Conservation (phyloP, 1,140 invertebrate genomes). For the Artemia franciscana region DNA sequence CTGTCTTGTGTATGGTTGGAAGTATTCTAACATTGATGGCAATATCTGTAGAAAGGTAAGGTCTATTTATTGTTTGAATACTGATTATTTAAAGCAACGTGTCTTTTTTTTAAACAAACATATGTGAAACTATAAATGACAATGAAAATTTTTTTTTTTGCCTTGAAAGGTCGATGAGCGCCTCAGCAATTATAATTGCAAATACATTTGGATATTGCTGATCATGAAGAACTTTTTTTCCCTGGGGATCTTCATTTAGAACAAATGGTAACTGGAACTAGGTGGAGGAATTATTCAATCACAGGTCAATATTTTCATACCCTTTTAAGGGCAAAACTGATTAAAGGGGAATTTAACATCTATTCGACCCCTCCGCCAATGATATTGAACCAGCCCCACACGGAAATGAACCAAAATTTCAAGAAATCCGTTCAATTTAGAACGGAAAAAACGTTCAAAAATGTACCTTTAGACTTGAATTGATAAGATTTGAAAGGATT, state of each 20-base stretch:
- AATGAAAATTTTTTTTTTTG: slow-evolving; percentile 1
- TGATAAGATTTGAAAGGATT: too few relatives aligned
- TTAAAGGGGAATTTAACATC: too few relatives aligned
- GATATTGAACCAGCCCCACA: too few relatives aligned
- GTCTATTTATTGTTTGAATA: slow-evolving; percentile 9
- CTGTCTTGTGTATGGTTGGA: slow-evolving; percentile 67
- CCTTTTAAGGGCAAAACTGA: too few relatives aligned
- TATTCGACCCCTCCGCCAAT: too few relatives aligned
- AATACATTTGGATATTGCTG: not conserved
- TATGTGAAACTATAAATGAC: not conserved
- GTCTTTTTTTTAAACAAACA: not conserved
- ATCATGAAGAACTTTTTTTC: not conserved
- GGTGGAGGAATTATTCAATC: too few relatives aligned
- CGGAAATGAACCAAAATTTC: too few relatives aligned
- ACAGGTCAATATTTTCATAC: too few relatives aligned
- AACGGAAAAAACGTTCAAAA: too few relatives aligned
- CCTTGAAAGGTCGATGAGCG: not conserved
- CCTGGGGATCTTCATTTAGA: not conserved
- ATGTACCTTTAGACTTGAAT: too few relatives aligned
- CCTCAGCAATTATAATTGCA: not conserved
- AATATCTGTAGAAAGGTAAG: slow-evolving; percentile 84
- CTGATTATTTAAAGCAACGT: not conserved
- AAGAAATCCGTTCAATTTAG: too few relatives aligned
- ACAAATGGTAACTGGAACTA: too few relatives aligned
- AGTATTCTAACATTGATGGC: slow-evolving; percentile 89